A percentile compares a stretch with the other conserved stretches of the same genome.
Evolutionary conservation across 1,140 invertebrate species (phyloP).

Genomic region (Triops longicaudatus): DNA sequence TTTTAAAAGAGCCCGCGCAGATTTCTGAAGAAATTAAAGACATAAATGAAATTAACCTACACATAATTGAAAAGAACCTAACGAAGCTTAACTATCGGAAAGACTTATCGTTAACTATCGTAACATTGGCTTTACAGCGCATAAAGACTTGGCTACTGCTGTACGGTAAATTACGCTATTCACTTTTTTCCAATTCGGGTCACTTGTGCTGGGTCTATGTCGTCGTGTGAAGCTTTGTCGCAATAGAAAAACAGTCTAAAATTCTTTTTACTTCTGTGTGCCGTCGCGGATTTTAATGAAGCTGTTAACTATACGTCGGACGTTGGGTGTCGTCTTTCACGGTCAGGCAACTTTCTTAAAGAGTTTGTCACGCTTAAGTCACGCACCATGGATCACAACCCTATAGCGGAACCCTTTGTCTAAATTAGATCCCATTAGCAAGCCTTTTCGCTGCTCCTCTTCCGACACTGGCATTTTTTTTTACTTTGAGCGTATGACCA

Average conservation of each 20-base stretch:
- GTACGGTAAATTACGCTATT: too few species aligned
- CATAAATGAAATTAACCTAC: too few species aligned
- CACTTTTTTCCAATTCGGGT: background rate
- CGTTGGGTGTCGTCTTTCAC: background rate
- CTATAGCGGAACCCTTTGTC: background rate
- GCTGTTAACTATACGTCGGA: background rate
- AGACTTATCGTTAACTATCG: too few species aligned
- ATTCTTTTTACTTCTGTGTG: background rate
- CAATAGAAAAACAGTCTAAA: background rate
- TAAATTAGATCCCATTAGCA: background rate
- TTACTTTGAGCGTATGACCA: too few species aligned
- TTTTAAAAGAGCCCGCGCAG: too few species aligned
- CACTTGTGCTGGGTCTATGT: background rate
- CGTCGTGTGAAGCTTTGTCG: background rate
- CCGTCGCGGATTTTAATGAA: background rate
- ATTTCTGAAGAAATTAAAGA: too few species aligned
- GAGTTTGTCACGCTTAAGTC: background rate
- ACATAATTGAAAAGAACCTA: too few species aligned
- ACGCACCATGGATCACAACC: slow-evolving; percentile 3
- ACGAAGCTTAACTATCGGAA: too few species aligned
- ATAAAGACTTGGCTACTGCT: too few species aligned
- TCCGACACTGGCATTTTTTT: too few species aligned
- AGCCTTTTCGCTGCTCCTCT: too few species aligned
- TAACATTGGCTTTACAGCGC: too few species aligned
- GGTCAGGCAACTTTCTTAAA: background rate